Evolutionary conservation across 2,113 vertebrate species (phyloP).

Genomic region (human): GRCh38 chr2:198140501-198141000

Average conservation of each 20-base stretch:
- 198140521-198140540: background rate
- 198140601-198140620: constrained; percentile 11
- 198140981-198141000: background rate
- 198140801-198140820: background rate
- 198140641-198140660: background rate
- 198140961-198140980: background rate
- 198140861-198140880: constrained; percentile 1
- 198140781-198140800: constrained; percentile 9
- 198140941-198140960: constrained; percentile 7
- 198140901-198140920: background rate
- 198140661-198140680: background rate
- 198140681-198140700: background rate
- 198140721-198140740: background rate
- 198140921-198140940: background rate
- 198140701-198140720: constrained; percentile 3
- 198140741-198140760: constrained; percentile 27
- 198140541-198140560: background rate
- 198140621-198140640: background rate
- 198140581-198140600: background rate
- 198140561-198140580: constrained; percentile 11
- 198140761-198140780: background rate
- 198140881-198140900: background rate
- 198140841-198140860: constrained; percentile 1
- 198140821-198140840: background rate
- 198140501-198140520: background rate